Base-by-base conservation (phyloP, 2,888 invertebrate species). In the Anthophora plumipes region DNA sequence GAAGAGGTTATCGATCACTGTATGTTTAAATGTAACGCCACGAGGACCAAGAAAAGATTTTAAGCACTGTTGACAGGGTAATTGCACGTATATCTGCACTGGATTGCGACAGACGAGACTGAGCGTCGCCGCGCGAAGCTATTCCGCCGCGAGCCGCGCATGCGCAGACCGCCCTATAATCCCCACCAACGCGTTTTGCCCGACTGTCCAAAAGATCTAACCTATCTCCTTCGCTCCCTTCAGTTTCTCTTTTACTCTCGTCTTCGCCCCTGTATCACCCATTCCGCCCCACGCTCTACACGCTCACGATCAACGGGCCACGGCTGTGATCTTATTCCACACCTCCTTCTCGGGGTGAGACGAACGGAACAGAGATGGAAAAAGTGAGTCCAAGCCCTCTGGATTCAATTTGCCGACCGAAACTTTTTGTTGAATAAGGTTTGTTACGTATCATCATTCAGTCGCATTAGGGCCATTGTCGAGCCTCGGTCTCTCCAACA, bases 71-170 rank as follows among this genome's bases (percentile, higher is more conserved):
- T 90, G 90, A 90, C 90, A 89, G 85, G 85, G 89, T 90, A 91
- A 91, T 92, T 91, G 91, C 89, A 85, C 90, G 91, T 90, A 90
- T 90, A 91, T 91, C 91, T 90, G 86, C 92, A 88, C 90, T 86
- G 90, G 90, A 92, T 91, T 91, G 91, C 89, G 84, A 91, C 90
- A 88, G 91, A 89, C 92, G 92, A 92, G 92, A 92, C 92, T 91
- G 92, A 91, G 85, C 92, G 92, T 91, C 91, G 91, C 92, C 92
- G 89, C 85, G 88, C 89, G 87, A 86, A 90, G 86, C 89, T 85
- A 87, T 85, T 85, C 85, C 78, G 81, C 75, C 85, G 87, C 81
- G 85, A 86, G 87, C 77, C 85, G 86, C 91, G 90, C 91, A 77
- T 89, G 91, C 91, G 91, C 85, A 85, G 84, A 85, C 82, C 83